Evolutionary conservation across 1,140 invertebrate genomes (phyloP), one percentile per base, ranked within the genome.

Genomic region (Polyergus mexicanus): DNA sequence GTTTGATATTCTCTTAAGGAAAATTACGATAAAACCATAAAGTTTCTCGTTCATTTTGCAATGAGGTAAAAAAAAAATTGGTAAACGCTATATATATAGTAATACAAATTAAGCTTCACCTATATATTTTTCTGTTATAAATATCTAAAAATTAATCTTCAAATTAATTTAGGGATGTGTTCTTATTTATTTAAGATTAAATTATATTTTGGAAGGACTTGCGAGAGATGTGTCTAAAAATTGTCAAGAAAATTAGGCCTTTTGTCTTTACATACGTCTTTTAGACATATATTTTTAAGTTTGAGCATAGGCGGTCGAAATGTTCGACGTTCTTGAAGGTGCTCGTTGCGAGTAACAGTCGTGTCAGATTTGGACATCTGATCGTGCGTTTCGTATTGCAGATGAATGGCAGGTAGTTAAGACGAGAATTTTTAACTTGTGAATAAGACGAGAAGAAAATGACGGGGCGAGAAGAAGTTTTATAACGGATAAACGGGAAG

Each of bases 371-470:
- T 32, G n/a, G 41, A 77, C 19, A 19, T 19, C 62, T 78, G 75
- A 66, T 66, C n/a, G 54, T 78, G 76, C 62, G 62, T 78, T 78
- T 78, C 44, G n/a, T 35, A 35, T 25, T 47, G n/a, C 58, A n/a
- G 7, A 13, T 16, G 66, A 66, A 66, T 78, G 32, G 44, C 10
- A n/a, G 3, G n/a, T 71, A 10, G 22, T 80, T 44, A 80, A 19
- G 62, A 8, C 44, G 54, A 10, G 65, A 71, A 81, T 41, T 81
- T 81, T 80, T 58, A 22, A 8, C 3, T 69, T 51, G 47, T 32
- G 16, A 80, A 25, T 54, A 25, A n/a, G 10, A n/a, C 28, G 22
- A 44, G 13, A 22, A 68, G 32, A 68, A 77, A 65, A 47, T 65
- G 41, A 19, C 19, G 2, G 11, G 16, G 41, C 13, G n/a, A 66